Base-by-base conservation (phyloP, 2,888 invertebrate genomes). In the Lordiphosa andalusiaca region DNA sequence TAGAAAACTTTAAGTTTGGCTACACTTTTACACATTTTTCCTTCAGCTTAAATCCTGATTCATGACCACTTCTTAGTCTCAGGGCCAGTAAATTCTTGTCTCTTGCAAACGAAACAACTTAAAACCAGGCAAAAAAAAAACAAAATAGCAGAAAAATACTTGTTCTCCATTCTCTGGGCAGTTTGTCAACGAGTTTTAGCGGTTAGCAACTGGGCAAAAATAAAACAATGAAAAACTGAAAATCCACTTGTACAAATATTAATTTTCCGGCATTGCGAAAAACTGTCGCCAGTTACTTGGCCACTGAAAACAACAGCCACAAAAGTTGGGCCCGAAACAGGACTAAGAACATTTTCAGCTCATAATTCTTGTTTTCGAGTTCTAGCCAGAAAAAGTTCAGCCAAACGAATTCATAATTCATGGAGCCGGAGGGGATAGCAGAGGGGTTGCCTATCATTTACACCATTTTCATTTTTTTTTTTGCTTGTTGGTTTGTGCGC, bases 361-460 rank as follows among this genome's bases (percentile, higher is more conserved):
- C 80, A 82, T 77, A 82, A 77, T 77, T 77, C 83, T 82, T 68
- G 44, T 33, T 44, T 30, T n/a, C 30, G 9, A 33, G 30, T 16
- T 44, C 63, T 40, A 61, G 83, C 75, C 75, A 68, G 30, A 82
- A 74, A 67, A 67, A 82, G 74, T 53, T 52, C n/a, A n/a, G 67
- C 74, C 62, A 73, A 70, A 65, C 82, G 77, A 77, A 75, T 76
- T 76, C 76, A 76, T 76, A 76, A 76, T 76, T 76, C 75, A 82
- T 82, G 67, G 80, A 64, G 69, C 63, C 66, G 16, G 66, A 41
- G 37, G 66, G 23, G 47, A 19, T 38, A 21, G 42, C 36, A 37
- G 58, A 7, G 9, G 66, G 57, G 49, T 65, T 63, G 58, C 58
- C 58, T 71, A 73, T 81, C 71, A 81, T 71, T 75, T 71, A 65